Conservation (phyloP, 2,113 vertebrate genomes). For the Phalacrocorax aristotelis region DNA sequence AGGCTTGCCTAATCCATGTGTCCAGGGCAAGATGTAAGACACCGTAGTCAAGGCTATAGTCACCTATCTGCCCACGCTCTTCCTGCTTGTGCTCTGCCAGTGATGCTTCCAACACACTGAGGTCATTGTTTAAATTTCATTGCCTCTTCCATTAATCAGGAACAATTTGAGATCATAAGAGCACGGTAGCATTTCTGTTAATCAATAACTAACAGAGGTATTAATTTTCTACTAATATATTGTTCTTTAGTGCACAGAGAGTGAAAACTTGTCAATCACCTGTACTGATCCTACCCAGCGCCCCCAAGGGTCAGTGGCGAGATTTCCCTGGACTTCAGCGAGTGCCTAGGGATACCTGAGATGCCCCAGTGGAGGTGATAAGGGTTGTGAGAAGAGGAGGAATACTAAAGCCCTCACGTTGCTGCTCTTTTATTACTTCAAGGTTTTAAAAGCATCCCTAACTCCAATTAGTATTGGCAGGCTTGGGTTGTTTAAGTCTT, state of each 20-base stretch:
- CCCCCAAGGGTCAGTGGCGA: neutral
- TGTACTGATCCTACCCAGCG: neutral
- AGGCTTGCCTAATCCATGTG: neutral
- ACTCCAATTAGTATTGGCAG: neutral
- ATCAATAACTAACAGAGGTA: conserved; percentile 2
- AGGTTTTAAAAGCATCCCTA: neutral
- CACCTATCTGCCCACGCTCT: neutral
- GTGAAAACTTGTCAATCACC: neutral
- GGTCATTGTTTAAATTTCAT: neutral
- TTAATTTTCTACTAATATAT: conserved; percentile 20
- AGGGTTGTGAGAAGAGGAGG: neutral
- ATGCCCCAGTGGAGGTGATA: neutral
- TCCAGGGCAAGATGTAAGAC: neutral
- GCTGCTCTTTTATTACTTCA: neutral
- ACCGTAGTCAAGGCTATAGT: neutral
- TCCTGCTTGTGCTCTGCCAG: neutral
- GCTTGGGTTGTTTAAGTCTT: neutral
- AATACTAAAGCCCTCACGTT: neutral
- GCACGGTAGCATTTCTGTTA: conserved; percentile 26
- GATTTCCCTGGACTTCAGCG: neutral
- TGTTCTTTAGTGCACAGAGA: neutral
- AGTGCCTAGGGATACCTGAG: neutral
- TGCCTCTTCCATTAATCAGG: conserved; percentile 29
- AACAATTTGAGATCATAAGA: neutral
- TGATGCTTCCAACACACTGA: neutral